Conservation (phyloP, 2,113 vertebrate genomes). For the Zosterops lateralis region DNA sequence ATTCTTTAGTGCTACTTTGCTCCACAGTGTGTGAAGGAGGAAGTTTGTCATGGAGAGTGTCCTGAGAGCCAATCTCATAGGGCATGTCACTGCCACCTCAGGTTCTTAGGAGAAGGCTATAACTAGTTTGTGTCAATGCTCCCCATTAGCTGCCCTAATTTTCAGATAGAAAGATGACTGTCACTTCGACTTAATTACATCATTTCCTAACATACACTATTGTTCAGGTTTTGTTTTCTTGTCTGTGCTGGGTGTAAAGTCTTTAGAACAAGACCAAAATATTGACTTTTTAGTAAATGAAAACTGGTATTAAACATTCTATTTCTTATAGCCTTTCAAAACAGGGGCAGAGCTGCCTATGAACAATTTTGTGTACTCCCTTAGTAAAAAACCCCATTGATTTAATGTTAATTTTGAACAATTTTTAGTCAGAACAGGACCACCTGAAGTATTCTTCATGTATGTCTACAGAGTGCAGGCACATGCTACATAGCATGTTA, state of each 20-base stretch:
- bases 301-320: not conserved
- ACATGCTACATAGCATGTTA: not conserved
- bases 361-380: not conserved
- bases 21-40: slow-evolving; percentile 26
- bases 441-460: not conserved
- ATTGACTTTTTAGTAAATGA: not conserved
- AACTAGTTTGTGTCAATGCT: slow-evolving; percentile 31
- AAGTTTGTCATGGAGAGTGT: not conserved
- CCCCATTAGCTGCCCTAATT: slow-evolving; percentile 50
- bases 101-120: slow-evolving; percentile 26
- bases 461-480: not conserved
- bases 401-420: not conserved
- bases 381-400: not conserved
- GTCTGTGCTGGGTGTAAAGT: not conserved
- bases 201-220: not conserved
- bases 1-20: slow-evolving; percentile 14
- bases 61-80: slow-evolving; percentile 30
- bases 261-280: not conserved
- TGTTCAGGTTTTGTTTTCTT: slow-evolving; percentile 41
- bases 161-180: slow-evolving; percentile 44
- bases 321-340: not conserved
- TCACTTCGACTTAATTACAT: slow-evolving; percentile 53
- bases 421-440: not conserved
- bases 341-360: not conserved
- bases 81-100: slow-evolving; percentile 54